Evolutionary conservation across 1,140 invertebrate genomes (phyloP), one percentile per base, ranked within the genome.

Genomic region (Drosophila repletoides): DNA sequence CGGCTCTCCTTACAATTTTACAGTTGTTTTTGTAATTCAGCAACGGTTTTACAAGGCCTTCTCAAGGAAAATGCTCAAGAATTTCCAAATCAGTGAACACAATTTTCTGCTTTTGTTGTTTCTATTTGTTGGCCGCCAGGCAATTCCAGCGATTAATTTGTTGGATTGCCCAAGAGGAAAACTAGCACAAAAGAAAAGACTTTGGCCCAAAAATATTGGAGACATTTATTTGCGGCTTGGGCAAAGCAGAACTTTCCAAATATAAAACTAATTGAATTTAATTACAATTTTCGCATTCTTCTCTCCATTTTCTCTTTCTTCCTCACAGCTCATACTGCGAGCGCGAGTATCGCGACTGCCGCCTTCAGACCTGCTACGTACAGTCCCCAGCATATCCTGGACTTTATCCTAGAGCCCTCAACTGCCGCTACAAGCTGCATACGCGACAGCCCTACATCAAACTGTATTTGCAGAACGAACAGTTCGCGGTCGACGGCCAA

Each of bases 401-500:
- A 5, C 94, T 98, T 1, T 98, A 98, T 90, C 96, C 96, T 0
- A 92, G 96, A 15, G 96, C 96, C 75, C 92, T 98, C 12, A 96
- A 97, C 81, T 98, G 97, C 92, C 94, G 95, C 79, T 97, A 97
- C 84, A 94, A 95, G 76, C 92, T 98, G 22, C 97, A 96, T 90
- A 97, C 96, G 0, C 91, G 96, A 24, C 92, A 95, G 73, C 96
- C 96, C 1, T 97, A 96, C 91, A 97, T 97, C 72, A 97, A 97
- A 90, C 92, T 98, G 26, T 97, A 97, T 91, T 96, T 97, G 70
- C 96, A 97, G 89, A 97, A 97, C 81, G 96, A 97, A 88, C 96
- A 97, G 89, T 97, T 98, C 91, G 97, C 97, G 76, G 96, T 98
- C 53, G 97, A 98, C 77, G 97, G 97, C 0, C 96, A 97, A 79